Evolutionary conservation across 2,888 invertebrate species (phyloP), one percentile per base, ranked within the genome.

Genomic region (Eupithecia tripunctaria): DNA sequence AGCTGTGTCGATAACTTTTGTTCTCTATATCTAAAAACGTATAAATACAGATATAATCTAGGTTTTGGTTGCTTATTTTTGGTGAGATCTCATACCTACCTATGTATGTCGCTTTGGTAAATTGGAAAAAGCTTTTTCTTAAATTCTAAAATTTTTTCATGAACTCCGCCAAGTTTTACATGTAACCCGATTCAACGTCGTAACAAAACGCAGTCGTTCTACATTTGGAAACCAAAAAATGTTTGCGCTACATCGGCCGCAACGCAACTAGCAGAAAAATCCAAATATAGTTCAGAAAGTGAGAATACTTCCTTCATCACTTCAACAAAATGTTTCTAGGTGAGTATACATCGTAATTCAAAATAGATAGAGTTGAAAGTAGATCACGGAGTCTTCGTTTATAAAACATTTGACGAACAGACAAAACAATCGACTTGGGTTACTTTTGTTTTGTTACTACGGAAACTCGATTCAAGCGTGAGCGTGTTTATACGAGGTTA

Each of bases 361-460:
- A 63, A 63, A 63, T 63, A 63, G 62, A 63, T 63, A 29, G 62
- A 32, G 36, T 63, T 29, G 36, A 63, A 63, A 63, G n/a, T 63
- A 63, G 62, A 63, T 32, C 32, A 63, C n/a, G 62, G 32, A 29
- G 62, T 63, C 32, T 73, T 73, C 51, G 76, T 75, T 74, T 72
- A 72, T 69, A 62, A 72, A 69, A 70, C 47, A 68, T 18, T 70
- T 68, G 73, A 78, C 67, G 71, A 74, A 82, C 77, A 81, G 82
- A 83, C 83, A 81, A 80, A 82, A 84, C 82, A 82, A 76, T 76
- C 74, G 71, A 70, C 76, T 76, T 76, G 82, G 82, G 81, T 81
- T 77, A 77, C 72, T 47, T 63, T 29, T 70, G 36, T 64, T 8
- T 25, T 72, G 25, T 36, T 72, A 77, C 75, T 38, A 68, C 21